Evolutionary conservation across 1,140 invertebrate species (phyloP), one percentile per base, ranked within the genome.

Genomic region (Platorchestia sp.): DNA sequence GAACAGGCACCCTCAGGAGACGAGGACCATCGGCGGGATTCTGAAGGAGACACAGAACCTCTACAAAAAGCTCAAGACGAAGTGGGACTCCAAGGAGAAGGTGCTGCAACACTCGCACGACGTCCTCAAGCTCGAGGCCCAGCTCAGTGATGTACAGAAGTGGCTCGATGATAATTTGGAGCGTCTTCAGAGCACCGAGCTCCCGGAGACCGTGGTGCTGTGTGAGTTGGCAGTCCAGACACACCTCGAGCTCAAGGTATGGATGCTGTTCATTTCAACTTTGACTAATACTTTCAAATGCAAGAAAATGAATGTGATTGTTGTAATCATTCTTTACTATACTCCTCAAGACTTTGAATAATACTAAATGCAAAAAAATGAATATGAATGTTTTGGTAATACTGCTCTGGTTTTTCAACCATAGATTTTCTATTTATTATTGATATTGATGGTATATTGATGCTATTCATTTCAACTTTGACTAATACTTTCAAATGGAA

Each of bases 81-180:
- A 93, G 45, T 93, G 91, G 91, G 91, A 93, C 43, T 93, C 36
- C 43, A 93, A 93, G 45, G 91, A 93, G 45, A 93, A 93, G 36
- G 0, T n/a, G 40, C 91, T 93, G 7, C 91, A 45, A 40, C 43
- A 45, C 36, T 42, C 91, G 45, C 91, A 93, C 16, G 91, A 93
- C 47, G 91, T 93, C 7, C 91, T 93, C 43, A 93, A 93, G 45
- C 40, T 93, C 45, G 91, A 93, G 45, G 45, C 45, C 40, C 7
- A 45, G 10, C 91, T 93, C 44, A 44, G 40, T 19, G 91, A 47
- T 41, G 6, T 93, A 40, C 43, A 47, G 10, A 0, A 45, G 44
- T 93, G 91, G 91, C 91, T 93, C 3, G 91, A 45, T 0, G 91
- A 93, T 10, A 45, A 42, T 22, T 40, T 6, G 36, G n/a, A 93